Evolutionary conservation across 2,113 vertebrate species (phyloP).

Genomic region (Geococcyx californianus): DNA sequence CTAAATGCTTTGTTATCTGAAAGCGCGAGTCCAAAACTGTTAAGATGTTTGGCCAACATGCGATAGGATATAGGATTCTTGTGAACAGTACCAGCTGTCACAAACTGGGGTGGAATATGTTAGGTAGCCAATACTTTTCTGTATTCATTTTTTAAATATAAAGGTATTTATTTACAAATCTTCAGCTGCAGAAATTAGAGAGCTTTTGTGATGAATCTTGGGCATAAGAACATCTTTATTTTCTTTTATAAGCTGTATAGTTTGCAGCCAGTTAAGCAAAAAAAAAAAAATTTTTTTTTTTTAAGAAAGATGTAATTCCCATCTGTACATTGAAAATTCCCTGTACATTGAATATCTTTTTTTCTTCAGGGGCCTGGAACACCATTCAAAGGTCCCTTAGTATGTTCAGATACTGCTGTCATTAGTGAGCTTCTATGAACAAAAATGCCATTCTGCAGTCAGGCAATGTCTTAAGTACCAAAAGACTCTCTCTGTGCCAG

Average conservation of each 20-base stretch:
- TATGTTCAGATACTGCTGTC: not conserved
- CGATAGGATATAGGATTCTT: not conserved
- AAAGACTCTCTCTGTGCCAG: not conserved
- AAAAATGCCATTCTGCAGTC: not conserved
- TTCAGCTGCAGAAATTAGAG: not conserved
- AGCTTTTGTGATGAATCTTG: not conserved
- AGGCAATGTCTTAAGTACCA: not conserved
- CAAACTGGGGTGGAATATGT: not conserved
- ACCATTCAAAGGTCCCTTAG: not conserved
- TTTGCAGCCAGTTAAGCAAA: not conserved
- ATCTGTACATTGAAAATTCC: not conserved
- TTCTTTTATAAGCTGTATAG: not conserved
- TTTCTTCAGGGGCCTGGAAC: not conserved
- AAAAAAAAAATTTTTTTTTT: not conserved
- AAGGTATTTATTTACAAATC: not conserved
- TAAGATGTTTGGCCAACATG: not conserved
- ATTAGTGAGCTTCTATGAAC: not conserved
- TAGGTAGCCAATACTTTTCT: not conserved
- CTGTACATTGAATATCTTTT: not conserved
- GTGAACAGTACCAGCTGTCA: not conserved
- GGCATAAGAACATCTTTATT: not conserved
- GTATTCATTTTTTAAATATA: not conserved
- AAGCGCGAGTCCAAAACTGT: not conserved
- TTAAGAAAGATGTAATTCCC: not conserved
- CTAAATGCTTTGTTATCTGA: not conserved